Base-by-base conservation (phyloP, 2,797 vertebrate genomes). In the Tenualosa ilisha region DNA sequence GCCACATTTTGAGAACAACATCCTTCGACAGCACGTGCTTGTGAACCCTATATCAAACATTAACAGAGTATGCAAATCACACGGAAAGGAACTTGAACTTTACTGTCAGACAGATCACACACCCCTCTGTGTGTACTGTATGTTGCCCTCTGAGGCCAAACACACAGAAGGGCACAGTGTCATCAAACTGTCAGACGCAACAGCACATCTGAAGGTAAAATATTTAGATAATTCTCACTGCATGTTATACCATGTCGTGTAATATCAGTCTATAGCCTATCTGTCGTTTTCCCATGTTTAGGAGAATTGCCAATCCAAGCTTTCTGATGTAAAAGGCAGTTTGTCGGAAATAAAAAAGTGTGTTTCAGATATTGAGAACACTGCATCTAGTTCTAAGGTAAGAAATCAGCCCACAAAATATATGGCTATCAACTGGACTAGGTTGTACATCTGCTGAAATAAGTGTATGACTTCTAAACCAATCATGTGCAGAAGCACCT, bases 111-210 rank as follows among this genome's bases (percentile, higher is more conserved):
- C 87, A 0, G 86, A 89, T 24, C 24, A 37, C 11, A 86, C 83
- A 12, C 81, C 87, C 0, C 84, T 89, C 51, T 89, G 89, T 26
- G 87, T 72, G 20, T 89, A 83, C 43, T 88, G 87, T 54, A 87
- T 87, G 87, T n/a, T 89, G n/a, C 85, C 89, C 0, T 11, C 84
- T 0, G 85, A 86, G 81, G 72, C 72, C 12, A 56, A 54, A 31
- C 87, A 88, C 46, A 50, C 50, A 15, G 51, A 43, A 11, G 86
- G 85, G 0, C 89, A 89, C 54, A 83, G 72, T 12, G 85, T 89
- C 1, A 53, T 88, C 13, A 89, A 87, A 59, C 22, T 89, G 40
- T 63, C 81, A 8, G 89, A 89, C 5, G 49, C 86, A 22, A 11
- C 13, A 37, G 3, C 63, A 20, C 63, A 11, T 11, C 37, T 89